Evolutionary conservation across 2,113 vertebrate genomes (phyloP).

Genomic region (Nibea albiflora): DNA sequence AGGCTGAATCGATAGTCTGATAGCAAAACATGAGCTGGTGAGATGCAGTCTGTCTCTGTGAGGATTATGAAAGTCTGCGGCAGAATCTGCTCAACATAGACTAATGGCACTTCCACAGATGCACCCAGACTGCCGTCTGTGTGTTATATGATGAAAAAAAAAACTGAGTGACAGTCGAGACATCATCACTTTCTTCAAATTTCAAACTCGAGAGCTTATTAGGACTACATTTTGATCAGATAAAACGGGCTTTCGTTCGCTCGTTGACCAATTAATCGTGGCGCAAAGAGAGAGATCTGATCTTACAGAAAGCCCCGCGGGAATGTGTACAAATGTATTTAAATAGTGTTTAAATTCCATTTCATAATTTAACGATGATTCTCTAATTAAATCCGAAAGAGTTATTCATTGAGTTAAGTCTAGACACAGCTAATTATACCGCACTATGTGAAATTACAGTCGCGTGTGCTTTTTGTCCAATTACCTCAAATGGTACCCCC

Average conservation of each 20-base stretch:
- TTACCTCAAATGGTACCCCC: conserved; percentile 4
- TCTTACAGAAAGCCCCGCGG: neutral
- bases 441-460: conserved; percentile 22
- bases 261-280: no score
- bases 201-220: no score
- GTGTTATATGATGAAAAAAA: neutral
- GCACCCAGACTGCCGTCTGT: no score
- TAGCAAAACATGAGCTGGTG: conserved; percentile 32
- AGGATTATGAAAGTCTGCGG: neutral
- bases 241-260: no score
- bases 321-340: neutral
- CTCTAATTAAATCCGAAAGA: conserved; percentile 17
- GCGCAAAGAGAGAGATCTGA: neutral
- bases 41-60: conserved; percentile 18
- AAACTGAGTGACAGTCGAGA: no score
- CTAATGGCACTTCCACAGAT: conserved; percentile 8
- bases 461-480: conserved; percentile 26
- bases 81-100: neutral
- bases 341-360: neutral
- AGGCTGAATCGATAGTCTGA: conserved; percentile 26
- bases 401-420: conserved; percentile 17
- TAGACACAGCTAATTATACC: conserved; percentile 29
- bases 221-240: no score
- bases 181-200: no score
- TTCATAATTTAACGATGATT: neutral